Evolutionary conservation across 2,113 vertebrate species (phyloP).

Genomic region (Austrofundulus limnaeus): DNA sequence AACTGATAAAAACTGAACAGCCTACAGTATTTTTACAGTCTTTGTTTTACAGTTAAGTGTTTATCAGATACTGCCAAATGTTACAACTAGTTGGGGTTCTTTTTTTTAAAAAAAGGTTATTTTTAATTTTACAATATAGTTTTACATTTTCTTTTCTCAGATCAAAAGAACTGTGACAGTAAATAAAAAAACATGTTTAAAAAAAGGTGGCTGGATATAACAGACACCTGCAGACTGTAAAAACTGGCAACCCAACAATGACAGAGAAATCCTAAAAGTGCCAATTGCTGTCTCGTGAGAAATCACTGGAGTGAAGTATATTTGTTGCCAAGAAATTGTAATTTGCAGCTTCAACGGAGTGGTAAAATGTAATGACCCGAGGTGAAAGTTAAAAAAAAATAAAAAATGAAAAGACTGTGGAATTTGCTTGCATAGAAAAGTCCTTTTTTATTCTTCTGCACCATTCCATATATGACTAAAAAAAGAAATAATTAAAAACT

Average conservation of each 20-base stretch:
- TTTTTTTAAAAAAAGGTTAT: background rate
- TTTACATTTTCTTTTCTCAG: background rate
- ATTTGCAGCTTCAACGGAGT: slow-evolving; percentile 77
- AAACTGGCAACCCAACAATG: slow-evolving; percentile 35
- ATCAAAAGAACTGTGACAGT: background rate
- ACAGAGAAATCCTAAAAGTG: slow-evolving; percentile 36
- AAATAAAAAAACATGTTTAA: slow-evolving; percentile 6
- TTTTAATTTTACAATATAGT: slow-evolving; percentile 6
- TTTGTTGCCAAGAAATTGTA: slow-evolving; percentile 64
- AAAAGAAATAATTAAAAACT: slow-evolving; percentile 16
- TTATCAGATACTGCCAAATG: no score
- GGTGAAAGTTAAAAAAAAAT: slow-evolving; percentile 40
- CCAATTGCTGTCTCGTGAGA: slow-evolving; percentile 62
- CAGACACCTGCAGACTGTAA: slow-evolving; percentile 21
- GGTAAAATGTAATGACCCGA: slow-evolving; percentile 71
- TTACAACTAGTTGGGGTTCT: no score
- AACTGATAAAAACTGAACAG: no score
- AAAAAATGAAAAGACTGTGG: slow-evolving; percentile 13
- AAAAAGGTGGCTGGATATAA: slow-evolving; percentile 9
- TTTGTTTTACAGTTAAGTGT: no score
- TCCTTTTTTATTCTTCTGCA: slow-evolving; percentile 27
- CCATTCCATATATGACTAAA: slow-evolving; percentile 8
- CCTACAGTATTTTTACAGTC: no score
- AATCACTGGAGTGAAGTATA: slow-evolving; percentile 53
- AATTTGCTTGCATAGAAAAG: slow-evolving; percentile 48